phyloP scores from a whole-genome alignment of 2,113 vertebrate species.

The Peromyscus californicus region DNA sequence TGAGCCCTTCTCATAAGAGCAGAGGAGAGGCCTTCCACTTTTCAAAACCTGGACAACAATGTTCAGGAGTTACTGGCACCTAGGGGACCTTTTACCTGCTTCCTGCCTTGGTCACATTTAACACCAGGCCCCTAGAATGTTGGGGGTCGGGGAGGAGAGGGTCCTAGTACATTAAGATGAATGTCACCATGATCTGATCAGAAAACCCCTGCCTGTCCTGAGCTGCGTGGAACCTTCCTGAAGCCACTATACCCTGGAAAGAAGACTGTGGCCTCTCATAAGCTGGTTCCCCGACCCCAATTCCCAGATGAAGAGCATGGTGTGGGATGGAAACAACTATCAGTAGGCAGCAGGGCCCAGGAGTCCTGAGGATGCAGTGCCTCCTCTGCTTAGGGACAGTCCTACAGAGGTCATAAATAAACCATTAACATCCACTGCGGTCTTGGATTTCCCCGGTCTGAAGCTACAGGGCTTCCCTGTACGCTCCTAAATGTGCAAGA shows the following conservation, averaged over 20 bases:
- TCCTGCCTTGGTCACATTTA: not conserved
- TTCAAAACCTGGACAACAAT: not conserved
- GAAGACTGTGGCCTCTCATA: not conserved
- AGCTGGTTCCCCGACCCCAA: not conserved
- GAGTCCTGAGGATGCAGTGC: accelerated
- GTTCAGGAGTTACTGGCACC: not conserved
- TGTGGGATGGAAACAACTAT: accelerated
- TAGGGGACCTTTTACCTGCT: accelerated
- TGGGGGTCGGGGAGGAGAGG: not conserved
- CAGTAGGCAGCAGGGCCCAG: accelerated
- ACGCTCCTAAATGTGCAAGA: not conserved
- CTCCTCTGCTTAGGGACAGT: not conserved
- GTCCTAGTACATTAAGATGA: not conserved
- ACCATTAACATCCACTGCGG: accelerated
- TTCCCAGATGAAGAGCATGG: not conserved
- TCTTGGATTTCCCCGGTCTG: not conserved
- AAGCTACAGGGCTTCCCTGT: accelerated
- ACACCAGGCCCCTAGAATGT: not conserved
- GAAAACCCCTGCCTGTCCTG: not conserved
- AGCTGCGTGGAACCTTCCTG: not conserved
- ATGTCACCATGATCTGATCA: not conserved
- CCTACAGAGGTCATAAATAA: not conserved
- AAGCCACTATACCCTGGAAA: not conserved
- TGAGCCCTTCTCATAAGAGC: not conserved
- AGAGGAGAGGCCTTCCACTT: not conserved